These are phyloP conservation scores for Bolinopsis microptera DNA, from an alignment of 37 sponge, comb jelly and placozoan species.

Conservation along the genomic window DNA sequence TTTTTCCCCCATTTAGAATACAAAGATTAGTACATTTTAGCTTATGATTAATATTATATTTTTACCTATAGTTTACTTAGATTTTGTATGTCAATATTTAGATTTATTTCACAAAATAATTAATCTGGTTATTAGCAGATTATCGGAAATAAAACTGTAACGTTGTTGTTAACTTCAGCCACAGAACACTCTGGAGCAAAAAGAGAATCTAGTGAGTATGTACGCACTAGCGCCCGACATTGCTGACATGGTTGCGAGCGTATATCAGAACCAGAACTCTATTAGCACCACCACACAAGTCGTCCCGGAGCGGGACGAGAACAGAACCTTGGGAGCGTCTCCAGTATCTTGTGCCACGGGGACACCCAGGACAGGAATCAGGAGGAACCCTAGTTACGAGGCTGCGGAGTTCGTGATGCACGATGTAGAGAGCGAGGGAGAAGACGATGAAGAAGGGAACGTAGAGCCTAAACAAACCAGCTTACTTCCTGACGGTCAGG, in stretches of 20 bases:
- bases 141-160: too few species aligned
- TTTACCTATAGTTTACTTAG: too few species aligned
- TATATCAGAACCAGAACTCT: constrained; percentile 18
- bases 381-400: constrained; percentile 61
- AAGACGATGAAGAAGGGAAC: neutral
- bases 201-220: constrained; percentile 40
- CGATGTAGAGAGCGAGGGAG: neutral
- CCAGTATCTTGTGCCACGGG: constrained; percentile 10
- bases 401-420: constrained; percentile 65
- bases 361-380: neutral
- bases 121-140: too few species aligned
- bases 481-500: neutral
- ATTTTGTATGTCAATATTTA: too few species aligned
- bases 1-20: too few species aligned
- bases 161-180: too few species aligned
- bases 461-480: neutral
- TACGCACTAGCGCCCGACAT: constrained; percentile 59
- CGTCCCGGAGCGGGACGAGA: constrained; percentile 19
- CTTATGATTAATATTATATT: too few species aligned
- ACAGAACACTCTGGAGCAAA: constrained; percentile 59
- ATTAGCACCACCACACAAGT: constrained; percentile 53
- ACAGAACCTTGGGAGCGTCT: constrained; percentile 44
- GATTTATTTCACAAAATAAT: too few species aligned
- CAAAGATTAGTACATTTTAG: too few species aligned
- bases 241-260: constrained; percentile 63